Conservation (phyloP, 1,140 invertebrate genomes). For the Saccostrea echinata region DNA sequence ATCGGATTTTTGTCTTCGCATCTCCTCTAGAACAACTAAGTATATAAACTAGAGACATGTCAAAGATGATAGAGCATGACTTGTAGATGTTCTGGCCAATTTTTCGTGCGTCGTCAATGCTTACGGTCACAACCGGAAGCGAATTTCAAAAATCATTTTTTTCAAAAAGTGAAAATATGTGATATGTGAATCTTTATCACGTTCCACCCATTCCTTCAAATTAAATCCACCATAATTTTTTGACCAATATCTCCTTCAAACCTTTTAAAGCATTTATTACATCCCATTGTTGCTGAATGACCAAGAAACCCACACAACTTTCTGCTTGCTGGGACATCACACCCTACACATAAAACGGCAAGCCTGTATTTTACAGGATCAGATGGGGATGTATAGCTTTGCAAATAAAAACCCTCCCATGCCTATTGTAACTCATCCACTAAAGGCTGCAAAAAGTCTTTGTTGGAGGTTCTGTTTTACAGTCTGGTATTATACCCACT, state of each 20-base stretch:
- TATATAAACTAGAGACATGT: too few species aligned
- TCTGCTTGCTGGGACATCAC: conserved; percentile 57
- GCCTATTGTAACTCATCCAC: conserved; percentile 52
- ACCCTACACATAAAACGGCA: too few species aligned
- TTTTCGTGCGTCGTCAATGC: too few species aligned
- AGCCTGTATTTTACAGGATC: conserved; percentile 32
- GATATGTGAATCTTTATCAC: too few species aligned
- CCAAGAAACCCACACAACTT: conserved; percentile 60
- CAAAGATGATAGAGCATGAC: too few species aligned
- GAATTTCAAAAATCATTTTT: too few species aligned
- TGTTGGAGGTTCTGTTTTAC: conserved; percentile 50
- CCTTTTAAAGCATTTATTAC: conserved; percentile 53
- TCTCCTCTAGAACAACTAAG: too few species aligned
- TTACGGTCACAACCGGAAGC: too few species aligned
- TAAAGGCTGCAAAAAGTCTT: conserved; percentile 54
- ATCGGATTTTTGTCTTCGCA: too few species aligned
- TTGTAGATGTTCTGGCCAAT: too few species aligned
- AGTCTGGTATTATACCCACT: conserved; percentile 55
- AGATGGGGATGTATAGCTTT: background rate
- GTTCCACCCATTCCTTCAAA: too few species aligned
- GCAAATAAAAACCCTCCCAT: conserved; percentile 41
- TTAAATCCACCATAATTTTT: conserved; percentile 47
- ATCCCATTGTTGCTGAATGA: conserved; percentile 54
- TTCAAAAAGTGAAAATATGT: too few species aligned
- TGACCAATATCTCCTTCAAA: conserved; percentile 48